Evolutionary conservation across 2,797 vertebrate genomes (phyloP), one percentile per base, ranked within the genome.

Genomic region (Epinephelus coioides): DNA sequence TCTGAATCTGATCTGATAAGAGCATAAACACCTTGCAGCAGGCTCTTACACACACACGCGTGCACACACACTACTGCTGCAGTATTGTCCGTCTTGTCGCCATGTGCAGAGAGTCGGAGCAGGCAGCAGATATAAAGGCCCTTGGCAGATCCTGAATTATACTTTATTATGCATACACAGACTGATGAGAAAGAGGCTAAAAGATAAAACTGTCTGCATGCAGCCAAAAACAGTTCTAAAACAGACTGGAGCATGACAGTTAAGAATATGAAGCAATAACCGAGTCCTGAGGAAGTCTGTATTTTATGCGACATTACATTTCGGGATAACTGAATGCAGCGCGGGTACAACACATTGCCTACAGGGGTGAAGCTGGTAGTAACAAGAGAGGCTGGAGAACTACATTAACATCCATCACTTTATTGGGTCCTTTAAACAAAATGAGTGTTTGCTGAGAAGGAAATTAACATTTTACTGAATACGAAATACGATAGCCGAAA

Each of bases 1-100:
- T 86, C 82, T 67, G 76, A 75, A 78, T 92, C 59, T 63, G 86
- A 91, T 90, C 83, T 85, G 86, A 91, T 86, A 89, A 76, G 69
- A 77, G 80, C 85, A 82, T 80, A 80, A 87, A 89, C 85, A 90
- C 73, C 83, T 85, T 73, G 67, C 59, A 79, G 76, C 76, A 82
- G 65, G 84, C 60, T 40, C 59, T 19, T 51, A 1, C 25, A 54
- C 43, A 30, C 25, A 54, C 34, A 43, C 23, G 25, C 60, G 14
- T 15, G 25, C 50, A 55, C 34, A 62, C 10, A 57, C 15, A 57
- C 23, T 6, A 12, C 11, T 19, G 9, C 43, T 19, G 54, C 69
- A 79, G 55, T 57, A 51, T 54, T 83, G 78, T 73, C 68, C 56
- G 51, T 85, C 71, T 81, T 84, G 27, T 30, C 64, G 50, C 69